These are phyloP conservation scores for Chymomyza procnemis DNA, from an alignment of 2,888 invertebrate genomes.

Conservation along the genomic window DNA sequence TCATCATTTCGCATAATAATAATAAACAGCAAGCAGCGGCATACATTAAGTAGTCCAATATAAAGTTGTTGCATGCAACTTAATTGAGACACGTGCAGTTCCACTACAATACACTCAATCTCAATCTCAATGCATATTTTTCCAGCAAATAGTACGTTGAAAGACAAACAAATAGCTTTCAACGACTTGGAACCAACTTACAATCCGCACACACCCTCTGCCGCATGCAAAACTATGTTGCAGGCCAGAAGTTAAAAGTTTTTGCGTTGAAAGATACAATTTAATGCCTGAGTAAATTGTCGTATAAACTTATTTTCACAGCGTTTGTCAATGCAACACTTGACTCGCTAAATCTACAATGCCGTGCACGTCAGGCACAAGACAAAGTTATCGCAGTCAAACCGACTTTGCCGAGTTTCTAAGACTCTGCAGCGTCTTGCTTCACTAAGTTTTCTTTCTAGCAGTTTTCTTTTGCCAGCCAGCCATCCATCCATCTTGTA, in stretches of 20 bases:
- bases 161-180: slow-evolving; percentile 31
- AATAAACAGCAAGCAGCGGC: background rate
- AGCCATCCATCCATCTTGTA: slow-evolving; percentile 22
- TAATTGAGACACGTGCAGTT: background rate
- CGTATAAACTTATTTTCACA: slow-evolving; percentile 49
- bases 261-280: slow-evolving; percentile 59
- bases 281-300: slow-evolving; percentile 62
- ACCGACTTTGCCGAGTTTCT: slow-evolving; percentile 20
- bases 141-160: slow-evolving; percentile 26
- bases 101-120: background rate
- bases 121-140: background rate
- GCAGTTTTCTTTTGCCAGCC: slow-evolving; percentile 12
- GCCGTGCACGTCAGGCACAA: slow-evolving; percentile 48
- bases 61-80: background rate
- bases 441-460: background rate
- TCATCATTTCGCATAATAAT: background rate
- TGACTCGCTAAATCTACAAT: slow-evolving; percentile 42
- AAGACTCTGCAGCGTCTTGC: too few relatives aligned
- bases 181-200: background rate
- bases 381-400: slow-evolving; percentile 22
- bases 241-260: background rate
- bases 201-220: too few relatives aligned
- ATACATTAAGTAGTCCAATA: background rate
- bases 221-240: background rate
- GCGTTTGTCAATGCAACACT: background rate